A percentile compares a stretch with the other conserved stretches of the same genome.
Evolutionary conservation across 1,140 invertebrate genomes (phyloP).

Genomic region (Anoplolepis gracilipes): DNA sequence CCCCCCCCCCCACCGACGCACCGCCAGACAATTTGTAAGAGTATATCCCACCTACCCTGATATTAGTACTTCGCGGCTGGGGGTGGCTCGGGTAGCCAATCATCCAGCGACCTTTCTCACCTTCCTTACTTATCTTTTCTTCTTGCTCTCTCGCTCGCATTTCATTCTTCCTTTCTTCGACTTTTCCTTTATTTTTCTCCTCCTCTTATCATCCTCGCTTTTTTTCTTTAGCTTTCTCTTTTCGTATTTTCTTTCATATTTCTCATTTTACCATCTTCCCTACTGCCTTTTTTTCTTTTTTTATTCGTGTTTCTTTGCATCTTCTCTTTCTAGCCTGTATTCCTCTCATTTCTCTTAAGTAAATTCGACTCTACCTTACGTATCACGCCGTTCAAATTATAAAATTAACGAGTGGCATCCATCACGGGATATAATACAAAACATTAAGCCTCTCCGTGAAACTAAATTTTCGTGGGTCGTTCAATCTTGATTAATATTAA

Average conservation of each 20-base stretch:
- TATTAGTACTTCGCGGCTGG: conserved; percentile 73
- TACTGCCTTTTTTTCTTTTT: not conserved
- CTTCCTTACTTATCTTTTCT: conserved; percentile 26
- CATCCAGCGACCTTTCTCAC: conserved; percentile 69
- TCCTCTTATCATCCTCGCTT: not conserved
- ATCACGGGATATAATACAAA: conserved; percentile 73
- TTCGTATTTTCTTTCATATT: not conserved
- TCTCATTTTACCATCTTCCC: conserved; percentile 25
- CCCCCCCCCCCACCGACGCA: conserved; percentile 53
- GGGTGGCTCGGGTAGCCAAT: conserved; percentile 73
- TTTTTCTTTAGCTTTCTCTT: conserved; percentile 15
- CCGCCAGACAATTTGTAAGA: conserved; percentile 84
- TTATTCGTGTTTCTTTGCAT: not conserved
- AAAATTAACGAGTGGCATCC: conserved; percentile 81
- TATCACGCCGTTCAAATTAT: conserved; percentile 72
- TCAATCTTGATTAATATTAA: conserved; percentile 79
- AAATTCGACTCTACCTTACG: conserved; percentile 45
- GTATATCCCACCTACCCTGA: conserved; percentile 79
- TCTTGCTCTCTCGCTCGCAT: conserved; percentile 28
- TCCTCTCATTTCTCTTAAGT: not conserved
- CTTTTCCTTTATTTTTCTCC: not conserved
- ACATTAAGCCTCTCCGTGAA: conserved; percentile 69
- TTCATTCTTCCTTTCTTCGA: conserved; percentile 16
- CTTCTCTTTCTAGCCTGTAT: not conserved
- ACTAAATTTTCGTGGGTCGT: conserved; percentile 73